Percentiles rank a stretch among this genome's conserved stretches.
Evolutionary conservation across 2,888 invertebrate genomes (phyloP).

Genomic region (Eutolmus rufibarbis): DNA sequence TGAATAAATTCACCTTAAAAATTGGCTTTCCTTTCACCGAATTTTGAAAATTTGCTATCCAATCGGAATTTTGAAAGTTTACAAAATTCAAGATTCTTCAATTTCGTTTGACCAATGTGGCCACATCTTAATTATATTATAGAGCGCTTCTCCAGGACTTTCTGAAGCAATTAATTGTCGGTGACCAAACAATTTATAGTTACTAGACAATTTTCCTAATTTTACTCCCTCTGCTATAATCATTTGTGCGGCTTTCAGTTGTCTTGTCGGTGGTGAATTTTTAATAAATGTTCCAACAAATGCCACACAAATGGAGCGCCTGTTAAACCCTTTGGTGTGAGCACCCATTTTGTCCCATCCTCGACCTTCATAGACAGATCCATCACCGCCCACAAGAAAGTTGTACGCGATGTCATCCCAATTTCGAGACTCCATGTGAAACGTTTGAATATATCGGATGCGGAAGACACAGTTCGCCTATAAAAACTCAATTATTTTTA

Average conservation of each 20-base stretch:
- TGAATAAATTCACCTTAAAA: not conserved
- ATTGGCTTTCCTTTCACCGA: not conserved
- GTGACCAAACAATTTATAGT: slow-evolving; percentile 75
- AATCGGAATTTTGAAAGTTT: not conserved
- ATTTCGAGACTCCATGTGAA: slow-evolving; percentile 71
- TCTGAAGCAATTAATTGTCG: slow-evolving; percentile 71
- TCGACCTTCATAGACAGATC: slow-evolving; percentile 75
- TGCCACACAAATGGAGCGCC: slow-evolving; percentile 72
- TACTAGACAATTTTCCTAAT: slow-evolving; percentile 67
- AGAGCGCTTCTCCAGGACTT: slow-evolving; percentile 74
- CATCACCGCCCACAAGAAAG: slow-evolving; percentile 81
- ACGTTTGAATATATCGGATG: slow-evolving; percentile 71
- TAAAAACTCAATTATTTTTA: slow-evolving; percentile 50
- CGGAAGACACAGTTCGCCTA: slow-evolving; percentile 68
- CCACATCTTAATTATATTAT: slow-evolving; percentile 72
- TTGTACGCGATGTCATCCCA: slow-evolving; percentile 80
- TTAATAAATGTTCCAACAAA: slow-evolving; percentile 76
- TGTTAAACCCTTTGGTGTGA: slow-evolving; percentile 73
- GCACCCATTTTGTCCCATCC: slow-evolving; percentile 79
- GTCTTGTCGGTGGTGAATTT: slow-evolving; percentile 64
- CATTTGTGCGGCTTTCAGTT: slow-evolving; percentile 69
- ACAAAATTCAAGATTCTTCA: not conserved
- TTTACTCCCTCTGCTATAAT: slow-evolving; percentile 71
- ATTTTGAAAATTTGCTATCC: not conserved
- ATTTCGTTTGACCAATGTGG: slow-evolving; percentile 66